phyloP scores from a whole-genome alignment of 2,888 invertebrate species.

The Drosophila cognata region DNA sequence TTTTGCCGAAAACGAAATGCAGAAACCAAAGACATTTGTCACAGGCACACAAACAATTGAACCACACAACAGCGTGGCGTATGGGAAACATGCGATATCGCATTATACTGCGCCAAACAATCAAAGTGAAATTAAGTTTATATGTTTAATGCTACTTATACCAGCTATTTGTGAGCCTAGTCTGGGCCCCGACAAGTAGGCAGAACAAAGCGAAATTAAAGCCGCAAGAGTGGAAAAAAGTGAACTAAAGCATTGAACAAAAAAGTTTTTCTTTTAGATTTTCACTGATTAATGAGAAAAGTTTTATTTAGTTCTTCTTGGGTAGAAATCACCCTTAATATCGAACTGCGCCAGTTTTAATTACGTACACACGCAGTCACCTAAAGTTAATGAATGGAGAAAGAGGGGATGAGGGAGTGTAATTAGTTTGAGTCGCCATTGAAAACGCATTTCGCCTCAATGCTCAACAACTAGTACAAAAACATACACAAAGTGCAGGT shows the following conservation, averaged over 20 bases:
- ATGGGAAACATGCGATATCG: slow-evolving; percentile 81
- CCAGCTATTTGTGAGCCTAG: slow-evolving; percentile 23
- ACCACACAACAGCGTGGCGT: slow-evolving; percentile 65
- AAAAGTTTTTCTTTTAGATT: slow-evolving; percentile 81
- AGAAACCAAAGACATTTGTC: slow-evolving; percentile 74
- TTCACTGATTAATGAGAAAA: slow-evolving; percentile 82
- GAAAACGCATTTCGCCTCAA: slow-evolving; percentile 61
- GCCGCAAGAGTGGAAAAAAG: slow-evolving; percentile 38
- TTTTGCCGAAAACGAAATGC: slow-evolving; percentile 51
- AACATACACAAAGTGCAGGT: slow-evolving; percentile 57
- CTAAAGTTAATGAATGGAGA: neutral
- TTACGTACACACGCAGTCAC: slow-evolving; percentile 67
- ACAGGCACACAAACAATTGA: slow-evolving; percentile 51
- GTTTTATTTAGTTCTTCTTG: slow-evolving; percentile 68
- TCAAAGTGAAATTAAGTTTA: slow-evolving; percentile 81
- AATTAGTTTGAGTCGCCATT: slow-evolving; percentile 75
- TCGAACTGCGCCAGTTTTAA: slow-evolving; percentile 75
- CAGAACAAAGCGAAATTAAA: slow-evolving; percentile 69
- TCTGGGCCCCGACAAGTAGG: slow-evolving; percentile 36
- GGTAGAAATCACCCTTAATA: slow-evolving; percentile 45
- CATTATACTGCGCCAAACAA: slow-evolving; percentile 81
- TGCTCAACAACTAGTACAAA: slow-evolving; percentile 39
- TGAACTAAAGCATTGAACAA: slow-evolving; percentile 57
- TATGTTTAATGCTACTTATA: slow-evolving; percentile 75
- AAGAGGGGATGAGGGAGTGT: slow-evolving; percentile 20